Evolutionary conservation across 2,113 vertebrate genomes (phyloP).

Genomic region (Miniopterus natalensis): DNA sequence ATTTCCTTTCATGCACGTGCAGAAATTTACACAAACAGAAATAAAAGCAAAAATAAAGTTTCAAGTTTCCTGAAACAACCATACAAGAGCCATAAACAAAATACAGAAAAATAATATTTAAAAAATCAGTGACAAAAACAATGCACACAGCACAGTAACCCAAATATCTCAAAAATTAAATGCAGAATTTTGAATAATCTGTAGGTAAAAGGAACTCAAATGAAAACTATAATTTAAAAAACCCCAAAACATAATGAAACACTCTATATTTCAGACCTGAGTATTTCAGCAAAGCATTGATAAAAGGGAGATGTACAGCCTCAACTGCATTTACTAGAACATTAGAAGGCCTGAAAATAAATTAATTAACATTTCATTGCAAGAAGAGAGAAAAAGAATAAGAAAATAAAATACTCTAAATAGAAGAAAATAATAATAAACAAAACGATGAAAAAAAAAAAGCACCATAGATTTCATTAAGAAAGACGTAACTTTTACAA

Average conservation of each 20-base stretch:
- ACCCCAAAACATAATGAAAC: neutral
- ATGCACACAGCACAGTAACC: neutral
- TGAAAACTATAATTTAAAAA: neutral
- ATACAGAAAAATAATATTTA: neutral
- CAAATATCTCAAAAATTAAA: conserved; percentile 24
- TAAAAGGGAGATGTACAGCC: neutral
- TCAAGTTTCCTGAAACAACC: neutral
- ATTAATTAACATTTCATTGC: neutral
- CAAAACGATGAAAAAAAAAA: too few relatives aligned
- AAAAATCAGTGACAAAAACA: conserved; percentile 52
- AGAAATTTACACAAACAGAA: conserved; percentile 28
- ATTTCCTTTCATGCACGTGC: neutral
- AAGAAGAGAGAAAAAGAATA: neutral
- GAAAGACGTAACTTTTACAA: too few relatives aligned
- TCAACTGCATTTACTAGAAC: neutral
- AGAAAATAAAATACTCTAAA: conserved; percentile 21
- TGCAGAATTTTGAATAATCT: neutral
- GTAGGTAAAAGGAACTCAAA: neutral
- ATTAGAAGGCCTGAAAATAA: neutral
- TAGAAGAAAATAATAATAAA: neutral
- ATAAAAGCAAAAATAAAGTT: conserved; percentile 9
- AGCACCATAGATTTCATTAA: too few relatives aligned
- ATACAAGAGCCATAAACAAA: neutral
- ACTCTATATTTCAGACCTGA: neutral
- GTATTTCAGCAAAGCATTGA: neutral